Conservation (phyloP, 2,797 vertebrate species). For the Perodicticus potto region DNA sequence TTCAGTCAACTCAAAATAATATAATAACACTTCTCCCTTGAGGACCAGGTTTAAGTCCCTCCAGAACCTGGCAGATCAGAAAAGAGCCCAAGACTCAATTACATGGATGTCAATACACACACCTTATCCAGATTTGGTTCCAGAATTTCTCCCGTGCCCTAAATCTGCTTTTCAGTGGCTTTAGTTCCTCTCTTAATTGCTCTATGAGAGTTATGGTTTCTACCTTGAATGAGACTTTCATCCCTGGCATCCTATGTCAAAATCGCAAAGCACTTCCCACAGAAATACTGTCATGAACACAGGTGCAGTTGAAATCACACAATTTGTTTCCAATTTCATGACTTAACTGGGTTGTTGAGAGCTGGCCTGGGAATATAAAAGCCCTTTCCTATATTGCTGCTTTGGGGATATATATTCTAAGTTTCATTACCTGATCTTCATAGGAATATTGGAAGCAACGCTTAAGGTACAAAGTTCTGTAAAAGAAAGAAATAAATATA, state of each 20-base stretch:
- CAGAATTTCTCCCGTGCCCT: neutral
- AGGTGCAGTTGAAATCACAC: neutral
- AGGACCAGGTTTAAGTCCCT: neutral
- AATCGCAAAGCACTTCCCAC: neutral
- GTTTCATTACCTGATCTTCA: slow-evolving; percentile 8
- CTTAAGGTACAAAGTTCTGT: neutral
- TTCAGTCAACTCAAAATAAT: neutral
- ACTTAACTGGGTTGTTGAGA: neutral
- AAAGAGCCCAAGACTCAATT: neutral
- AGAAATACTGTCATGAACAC: neutral
- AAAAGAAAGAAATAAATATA: neutral
- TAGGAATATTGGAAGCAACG: neutral
- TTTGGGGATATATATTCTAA: neutral
- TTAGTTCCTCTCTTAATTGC: neutral
- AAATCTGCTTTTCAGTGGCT: neutral
- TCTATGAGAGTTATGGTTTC: neutral
- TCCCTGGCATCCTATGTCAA: neutral
- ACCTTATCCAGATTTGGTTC: neutral
- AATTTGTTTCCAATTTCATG: neutral
- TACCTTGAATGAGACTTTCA: neutral
- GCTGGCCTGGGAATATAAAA: neutral
- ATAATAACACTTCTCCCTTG: neutral
- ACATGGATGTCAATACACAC: neutral
- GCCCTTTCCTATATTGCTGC: neutral
- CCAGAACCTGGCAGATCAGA: neutral